Evolutionary conservation across 2,113 vertebrate genomes (phyloP).

Genomic region (Pelodiscus sinensis): DNA sequence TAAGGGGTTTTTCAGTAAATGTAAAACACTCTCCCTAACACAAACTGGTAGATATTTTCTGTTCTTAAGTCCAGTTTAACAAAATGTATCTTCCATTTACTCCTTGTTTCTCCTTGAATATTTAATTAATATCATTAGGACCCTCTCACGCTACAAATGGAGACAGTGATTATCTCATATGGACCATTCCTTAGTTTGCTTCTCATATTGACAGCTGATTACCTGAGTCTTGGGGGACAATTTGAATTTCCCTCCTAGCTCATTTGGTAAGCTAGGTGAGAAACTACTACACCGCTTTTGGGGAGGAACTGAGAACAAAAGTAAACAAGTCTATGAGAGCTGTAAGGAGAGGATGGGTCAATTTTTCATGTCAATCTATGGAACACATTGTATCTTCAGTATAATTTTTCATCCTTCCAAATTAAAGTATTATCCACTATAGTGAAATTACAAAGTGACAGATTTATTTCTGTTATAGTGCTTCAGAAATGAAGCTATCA

Average conservation of each 20-base stretch:
- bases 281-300: neutral
- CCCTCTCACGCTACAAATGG: rapidly evolving
- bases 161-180: neutral
- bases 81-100: neutral
- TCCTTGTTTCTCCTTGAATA: neutral
- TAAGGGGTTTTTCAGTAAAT: neutral
- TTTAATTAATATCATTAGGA: neutral
- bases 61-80: neutral
- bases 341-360: neutral
- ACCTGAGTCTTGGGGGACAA: neutral
- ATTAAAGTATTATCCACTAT: constrained; percentile 6
- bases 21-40: too few species aligned
- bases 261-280: neutral
- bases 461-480: constrained; percentile 23
- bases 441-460: neutral
- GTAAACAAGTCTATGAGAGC: neutral
- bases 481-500: neutral
- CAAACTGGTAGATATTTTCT: neutral
- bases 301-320: neutral
- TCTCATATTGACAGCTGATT: neutral
- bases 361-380: neutral
- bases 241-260: neutral
- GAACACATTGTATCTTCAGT: neutral
- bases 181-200: neutral
- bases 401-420: neutral